phyloP scores from a whole-genome alignment of 2,797 vertebrate genomes.

The Margarornis squamiger region DNA sequence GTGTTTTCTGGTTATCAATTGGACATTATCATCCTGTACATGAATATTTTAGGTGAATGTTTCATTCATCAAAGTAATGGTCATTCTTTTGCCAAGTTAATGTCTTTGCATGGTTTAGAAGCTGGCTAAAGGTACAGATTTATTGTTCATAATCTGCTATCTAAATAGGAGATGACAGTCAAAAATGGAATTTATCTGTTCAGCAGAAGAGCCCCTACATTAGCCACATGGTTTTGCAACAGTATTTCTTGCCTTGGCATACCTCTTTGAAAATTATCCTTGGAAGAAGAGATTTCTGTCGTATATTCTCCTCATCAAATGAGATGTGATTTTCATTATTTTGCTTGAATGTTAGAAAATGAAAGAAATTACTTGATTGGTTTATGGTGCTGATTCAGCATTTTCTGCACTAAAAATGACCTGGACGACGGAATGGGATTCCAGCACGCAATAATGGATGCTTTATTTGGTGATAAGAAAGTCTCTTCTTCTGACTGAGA shows the following conservation, averaged over 20 bases:
- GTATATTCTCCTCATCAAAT: slow-evolving; percentile 16
- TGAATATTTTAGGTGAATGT: slow-evolving; percentile 63
- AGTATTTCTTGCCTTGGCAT: slow-evolving; percentile 55
- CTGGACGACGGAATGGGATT: slow-evolving; percentile 46
- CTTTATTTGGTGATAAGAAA: slow-evolving; percentile 59
- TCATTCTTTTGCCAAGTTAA: slow-evolving; percentile 66
- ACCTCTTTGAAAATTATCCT: slow-evolving; percentile 57
- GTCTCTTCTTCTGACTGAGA: slow-evolving; percentile 45
- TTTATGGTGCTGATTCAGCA: slow-evolving; percentile 66
- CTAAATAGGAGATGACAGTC: slow-evolving; percentile 41
- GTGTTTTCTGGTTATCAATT: slow-evolving; percentile 5
- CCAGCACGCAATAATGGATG: not conserved
- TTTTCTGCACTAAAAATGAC: slow-evolving; percentile 53
- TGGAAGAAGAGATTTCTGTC: slow-evolving; percentile 41
- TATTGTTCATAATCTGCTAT: slow-evolving; percentile 45
- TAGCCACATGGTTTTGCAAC: slow-evolving; percentile 39
- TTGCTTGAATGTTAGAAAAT: slow-evolving; percentile 69
- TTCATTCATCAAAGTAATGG: slow-evolving; percentile 63
- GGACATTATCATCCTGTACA: slow-evolving; percentile 17
- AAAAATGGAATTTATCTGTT: slow-evolving; percentile 62
- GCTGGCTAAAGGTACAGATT: slow-evolving; percentile 36
- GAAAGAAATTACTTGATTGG: slow-evolving; percentile 68
- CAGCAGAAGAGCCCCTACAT: slow-evolving; percentile 47
- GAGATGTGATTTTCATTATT: slow-evolving; percentile 69
- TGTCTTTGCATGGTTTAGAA: slow-evolving; percentile 46